Conservation (phyloP, 2,797 vertebrate species). For the Sarcoramphus papa region DNA sequence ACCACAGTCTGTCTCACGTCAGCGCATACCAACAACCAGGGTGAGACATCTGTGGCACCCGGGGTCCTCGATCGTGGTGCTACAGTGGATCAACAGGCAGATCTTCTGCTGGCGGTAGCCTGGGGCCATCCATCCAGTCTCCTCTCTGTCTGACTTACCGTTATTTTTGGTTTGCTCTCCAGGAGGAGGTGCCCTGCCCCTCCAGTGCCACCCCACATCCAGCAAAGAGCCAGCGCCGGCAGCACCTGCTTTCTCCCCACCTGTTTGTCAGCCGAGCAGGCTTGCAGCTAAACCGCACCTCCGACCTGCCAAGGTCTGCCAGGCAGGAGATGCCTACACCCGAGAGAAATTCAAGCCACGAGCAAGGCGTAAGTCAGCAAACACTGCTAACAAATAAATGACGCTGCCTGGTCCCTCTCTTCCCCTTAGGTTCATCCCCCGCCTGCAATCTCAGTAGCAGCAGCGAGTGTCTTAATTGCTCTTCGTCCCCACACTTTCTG, state of each 20-base stretch:
- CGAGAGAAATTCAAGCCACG: conserved; percentile 83
- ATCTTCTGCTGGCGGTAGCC: neutral
- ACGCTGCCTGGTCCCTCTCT: neutral
- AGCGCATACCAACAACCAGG: accelerated
- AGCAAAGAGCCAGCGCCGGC: neutral
- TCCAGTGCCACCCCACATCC: conserved; percentile 57
- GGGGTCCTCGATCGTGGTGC: neutral
- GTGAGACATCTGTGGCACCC: neutral
- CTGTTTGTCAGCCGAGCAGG: neutral
- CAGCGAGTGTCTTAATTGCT: neutral
- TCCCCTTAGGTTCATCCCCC: neutral
- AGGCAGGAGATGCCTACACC: conserved; percentile 80
- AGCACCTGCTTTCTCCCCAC: neutral
- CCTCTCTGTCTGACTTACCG: neutral
- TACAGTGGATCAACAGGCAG: neutral
- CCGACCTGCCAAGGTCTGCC: conserved; percentile 81
- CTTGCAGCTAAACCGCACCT: conserved; percentile 66
- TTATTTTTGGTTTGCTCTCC: neutral
- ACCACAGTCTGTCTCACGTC: neutral
- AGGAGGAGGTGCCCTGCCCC: conserved; percentile 79
- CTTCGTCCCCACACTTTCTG: accelerated
- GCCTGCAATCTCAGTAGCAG: neutral
- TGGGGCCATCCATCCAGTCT: neutral
- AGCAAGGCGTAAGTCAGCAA: conserved; percentile 76
- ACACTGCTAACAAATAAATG: neutral